Base-by-base conservation (phyloP, 1,140 invertebrate species). In the Aphaenogaster ashmeadi region DNA sequence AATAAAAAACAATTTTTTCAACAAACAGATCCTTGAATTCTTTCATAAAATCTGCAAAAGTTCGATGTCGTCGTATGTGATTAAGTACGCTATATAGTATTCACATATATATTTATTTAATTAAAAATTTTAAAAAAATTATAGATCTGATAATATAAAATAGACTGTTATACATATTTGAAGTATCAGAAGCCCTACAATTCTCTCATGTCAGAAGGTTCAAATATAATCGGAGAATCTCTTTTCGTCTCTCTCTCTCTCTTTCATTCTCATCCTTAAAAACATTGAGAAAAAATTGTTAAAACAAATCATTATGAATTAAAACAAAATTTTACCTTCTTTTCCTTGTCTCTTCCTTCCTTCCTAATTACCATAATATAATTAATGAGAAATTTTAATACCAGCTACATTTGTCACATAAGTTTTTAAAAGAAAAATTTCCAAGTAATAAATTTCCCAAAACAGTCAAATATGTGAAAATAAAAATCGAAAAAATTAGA, bases 41-140 rank as follows among this genome's bases (percentile, higher is more conserved):
- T 8, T 21, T 21, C 9, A 50, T 13, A 27, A 52, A 44, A 21
- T 27, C n/a, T 27, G 3, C 36, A 36, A 33, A 80, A 41, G 0
- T 77, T 80, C 6, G 7, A 18, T 27, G 2, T 15, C n/a, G 2
- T 69, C n/a, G 15, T 9, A 9, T 15, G 15, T 54, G 1, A 11
- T 6, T n/a, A 18, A 3, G 38, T 80, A 54, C n/a, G 6, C 11
- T 3, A 21, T 11, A 52, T 38, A 38, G 0, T 27, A 54, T 47
- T 41, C 4, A 52, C 33, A 36, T 80, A 52, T 33, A 36, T 80
- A 52, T 67, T 52, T 38, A 80, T 66, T 66, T 47, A 0, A 3
- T 50, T 36, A 33, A 66, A 47, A 69, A 1, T 69, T 27, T 54
- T 9, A 41, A 38, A 79, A 52, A 54, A 69, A 41, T 38, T 18